A percentile compares a stretch with the other conserved stretches of the same genome.
These are phyloP conservation scores for Pipistrellus pipistrellus DNA, from an alignment of 2,797 vertebrate genomes.

Conservation along the genomic window DNA sequence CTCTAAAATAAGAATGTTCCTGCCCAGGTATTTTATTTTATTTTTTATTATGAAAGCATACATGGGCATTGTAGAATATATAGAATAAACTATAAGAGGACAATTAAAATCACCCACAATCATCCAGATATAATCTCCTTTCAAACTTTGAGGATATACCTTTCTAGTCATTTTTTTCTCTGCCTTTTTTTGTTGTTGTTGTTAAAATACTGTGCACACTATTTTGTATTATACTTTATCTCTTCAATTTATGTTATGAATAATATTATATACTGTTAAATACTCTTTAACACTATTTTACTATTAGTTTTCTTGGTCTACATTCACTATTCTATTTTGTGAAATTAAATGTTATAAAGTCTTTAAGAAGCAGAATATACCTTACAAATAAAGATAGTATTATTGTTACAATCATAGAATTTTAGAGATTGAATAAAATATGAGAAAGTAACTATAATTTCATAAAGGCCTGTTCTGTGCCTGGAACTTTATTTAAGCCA, in stretches of 20 bases:
- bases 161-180: neutral
- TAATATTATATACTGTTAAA: neutral
- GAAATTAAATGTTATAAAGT: neutral
- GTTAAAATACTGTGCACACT: neutral
- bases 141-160: neutral
- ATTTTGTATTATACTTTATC: constrained; percentile 3
- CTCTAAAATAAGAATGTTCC: constrained; percentile 43
- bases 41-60: constrained; percentile 38
- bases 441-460: constrained; percentile 1
- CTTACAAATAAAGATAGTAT: constrained; percentile 39
- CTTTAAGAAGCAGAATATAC: constrained; percentile 18
- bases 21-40: neutral
- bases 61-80: neutral
- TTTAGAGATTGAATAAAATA: constrained; percentile 46
- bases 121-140: constrained; percentile 43
- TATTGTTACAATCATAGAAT: constrained; percentile 1
- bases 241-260: neutral
- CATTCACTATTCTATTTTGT: constrained; percentile 1
- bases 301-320: neutral
- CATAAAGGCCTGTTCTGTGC: neutral
- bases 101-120: constrained; percentile 40
- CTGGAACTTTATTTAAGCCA: constrained; percentile 4
- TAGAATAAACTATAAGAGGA: constrained; percentile 22
- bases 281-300: neutral
- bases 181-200: neutral